These are phyloP conservation scores for Oryctes rhinoceros DNA, from an alignment of 1,140 invertebrate species.

Conservation along the genomic window DNA sequence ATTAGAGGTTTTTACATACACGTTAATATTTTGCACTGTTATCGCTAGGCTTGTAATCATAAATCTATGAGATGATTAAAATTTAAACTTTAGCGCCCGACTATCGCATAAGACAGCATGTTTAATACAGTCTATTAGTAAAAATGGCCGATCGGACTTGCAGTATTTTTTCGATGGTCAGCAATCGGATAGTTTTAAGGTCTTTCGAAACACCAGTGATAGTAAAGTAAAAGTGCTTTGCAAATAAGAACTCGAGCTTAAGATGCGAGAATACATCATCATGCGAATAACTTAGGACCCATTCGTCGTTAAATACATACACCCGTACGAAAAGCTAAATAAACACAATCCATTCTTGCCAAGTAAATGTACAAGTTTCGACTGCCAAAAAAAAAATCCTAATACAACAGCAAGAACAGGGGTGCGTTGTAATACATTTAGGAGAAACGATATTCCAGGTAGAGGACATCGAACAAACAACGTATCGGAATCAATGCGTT, in stretches of 20 bases:
- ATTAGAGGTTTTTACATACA: too few relatives aligned
- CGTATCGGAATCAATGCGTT: neutral
- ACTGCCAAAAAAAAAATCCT: slow-evolving; percentile 7
- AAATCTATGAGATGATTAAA: neutral
- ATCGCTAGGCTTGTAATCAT: too few relatives aligned
- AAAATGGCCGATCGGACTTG: slow-evolving; percentile 27
- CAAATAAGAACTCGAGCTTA: neutral
- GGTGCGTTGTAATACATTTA: neutral
- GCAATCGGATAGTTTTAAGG: slow-evolving; percentile 5
- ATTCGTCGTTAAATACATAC: neutral
- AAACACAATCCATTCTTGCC: slow-evolving; percentile 24
- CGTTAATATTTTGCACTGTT: too few relatives aligned
- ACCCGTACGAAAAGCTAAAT: neutral
- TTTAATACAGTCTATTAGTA: neutral
- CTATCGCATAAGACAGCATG: neutral
- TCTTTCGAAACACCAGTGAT: slow-evolving; percentile 2
- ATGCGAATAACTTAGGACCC: neutral
- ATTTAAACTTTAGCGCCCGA: neutral
- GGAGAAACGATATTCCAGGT: neutral
- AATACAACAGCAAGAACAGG: neutral
- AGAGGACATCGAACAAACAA: neutral
- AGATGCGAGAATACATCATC: neutral
- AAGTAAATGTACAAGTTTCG: slow-evolving; percentile 28
- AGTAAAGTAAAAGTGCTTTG: slow-evolving; percentile 3
- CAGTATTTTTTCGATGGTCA: slow-evolving; percentile 1